Percentiles rank a stretch among this genome's conserved stretches.
phyloP scores from a whole-genome alignment of 2,797 vertebrate genomes.

The Rachycentron canadum region DNA sequence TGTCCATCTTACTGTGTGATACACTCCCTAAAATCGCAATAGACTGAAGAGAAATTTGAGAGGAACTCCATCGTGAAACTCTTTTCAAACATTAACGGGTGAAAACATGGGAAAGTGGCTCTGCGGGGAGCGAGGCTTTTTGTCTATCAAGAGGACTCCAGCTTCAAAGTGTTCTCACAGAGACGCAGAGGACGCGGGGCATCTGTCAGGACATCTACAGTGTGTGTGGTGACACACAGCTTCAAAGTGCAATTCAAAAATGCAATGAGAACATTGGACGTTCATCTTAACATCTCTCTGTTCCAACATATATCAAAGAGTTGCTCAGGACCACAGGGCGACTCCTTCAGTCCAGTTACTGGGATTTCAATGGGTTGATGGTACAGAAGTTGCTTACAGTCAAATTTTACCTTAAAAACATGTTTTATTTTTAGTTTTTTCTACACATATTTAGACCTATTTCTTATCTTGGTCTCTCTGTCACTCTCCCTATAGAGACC shows the following conservation, averaged over 20 bases:
- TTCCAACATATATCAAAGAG: constrained; percentile 55
- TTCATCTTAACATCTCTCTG: constrained; percentile 44
- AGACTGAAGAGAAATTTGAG: constrained; percentile 24
- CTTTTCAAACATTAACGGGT: constrained; percentile 48
- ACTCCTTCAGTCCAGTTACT: constrained; percentile 39
- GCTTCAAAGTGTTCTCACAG: constrained; percentile 65
- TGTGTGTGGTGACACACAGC: constrained; percentile 45
- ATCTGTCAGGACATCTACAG: constrained; percentile 59
- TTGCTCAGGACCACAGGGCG: constrained; percentile 13
- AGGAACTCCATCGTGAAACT: constrained; percentile 27
- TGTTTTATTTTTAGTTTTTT: background rate
- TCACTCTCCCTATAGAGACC: background rate
- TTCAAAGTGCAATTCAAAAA: constrained; percentile 67
- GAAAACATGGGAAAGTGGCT: constrained; percentile 29
- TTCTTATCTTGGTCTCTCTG: background rate
- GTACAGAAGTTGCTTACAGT: background rate
- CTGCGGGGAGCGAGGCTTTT: constrained; percentile 50
- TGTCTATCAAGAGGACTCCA: constrained; percentile 55
- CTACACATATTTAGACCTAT: too few species aligned
- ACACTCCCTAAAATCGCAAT: constrained; percentile 19
- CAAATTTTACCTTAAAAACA: background rate
- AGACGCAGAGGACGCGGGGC: constrained; percentile 46
- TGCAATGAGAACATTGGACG: constrained; percentile 44
- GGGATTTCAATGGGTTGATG: constrained; percentile 32
- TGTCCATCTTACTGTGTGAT: background rate